A percentile compares a stretch with the other conserved stretches of the same genome.
Conservation (phyloP, 2,113 vertebrate species). For the Anhinga anhinga region DNA sequence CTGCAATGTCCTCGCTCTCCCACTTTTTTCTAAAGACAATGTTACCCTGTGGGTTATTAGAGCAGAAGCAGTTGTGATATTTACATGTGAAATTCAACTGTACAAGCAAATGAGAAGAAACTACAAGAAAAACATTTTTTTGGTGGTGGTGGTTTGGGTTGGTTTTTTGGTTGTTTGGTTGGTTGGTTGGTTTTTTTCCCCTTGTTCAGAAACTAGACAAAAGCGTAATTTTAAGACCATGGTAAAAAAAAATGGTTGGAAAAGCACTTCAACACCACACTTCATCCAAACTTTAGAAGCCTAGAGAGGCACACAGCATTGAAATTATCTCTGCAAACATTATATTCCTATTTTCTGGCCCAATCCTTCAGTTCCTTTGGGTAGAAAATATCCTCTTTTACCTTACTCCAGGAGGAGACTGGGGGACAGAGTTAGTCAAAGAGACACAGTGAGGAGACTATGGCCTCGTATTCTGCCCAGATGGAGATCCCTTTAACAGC, state of each 20-base stretch:
- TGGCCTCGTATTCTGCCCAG: neutral
- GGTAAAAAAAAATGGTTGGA: neutral
- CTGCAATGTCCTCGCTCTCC: neutral
- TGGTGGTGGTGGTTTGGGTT: too few species aligned
- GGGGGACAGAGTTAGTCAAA: neutral
- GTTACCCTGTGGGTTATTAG: neutral
- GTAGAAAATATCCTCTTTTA: neutral
- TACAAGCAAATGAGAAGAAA: neutral
- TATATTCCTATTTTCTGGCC: neutral
- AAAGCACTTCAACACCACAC: neutral
- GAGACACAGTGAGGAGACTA: neutral
- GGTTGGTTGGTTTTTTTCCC: neutral
- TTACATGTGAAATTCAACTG: neutral
- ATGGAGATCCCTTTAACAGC: neutral
- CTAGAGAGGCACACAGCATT: neutral
- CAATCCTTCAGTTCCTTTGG: neutral
- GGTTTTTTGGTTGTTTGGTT: neutral
- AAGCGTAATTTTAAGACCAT: neutral
- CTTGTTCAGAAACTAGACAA: neutral
- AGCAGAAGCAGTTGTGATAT: neutral
- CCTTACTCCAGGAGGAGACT: neutral
- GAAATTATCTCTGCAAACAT: neutral
- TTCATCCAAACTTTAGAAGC: neutral
- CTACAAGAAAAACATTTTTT: neutral
- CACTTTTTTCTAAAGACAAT: neutral